Base-by-base conservation (phyloP, 2,797 vertebrate species). In the Dicrostonyx torquatus region DNA sequence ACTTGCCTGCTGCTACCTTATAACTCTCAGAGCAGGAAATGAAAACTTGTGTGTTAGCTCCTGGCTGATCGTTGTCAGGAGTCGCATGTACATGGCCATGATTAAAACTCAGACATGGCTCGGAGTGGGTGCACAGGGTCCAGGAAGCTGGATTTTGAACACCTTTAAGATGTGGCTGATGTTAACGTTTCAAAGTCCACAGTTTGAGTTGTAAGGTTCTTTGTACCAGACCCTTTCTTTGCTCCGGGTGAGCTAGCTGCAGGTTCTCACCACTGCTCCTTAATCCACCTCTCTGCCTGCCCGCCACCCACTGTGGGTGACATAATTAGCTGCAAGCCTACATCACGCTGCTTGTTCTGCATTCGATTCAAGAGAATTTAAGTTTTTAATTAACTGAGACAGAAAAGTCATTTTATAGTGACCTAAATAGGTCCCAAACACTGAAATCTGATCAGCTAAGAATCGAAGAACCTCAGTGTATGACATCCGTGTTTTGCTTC, bases 401-500 rank as follows among this genome's bases (percentile, higher is more conserved):
- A 92, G 40, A 87, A 93, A 93, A 97, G 37, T 84, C 40, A 89
- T 94, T 85, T 94, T 79, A 80, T 76, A 62, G 58, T 94, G 68
- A 90, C 37, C 58, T 58, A 45, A 89, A 91, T 87, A 93, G 66
- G 62, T 91, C 48, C n/a, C 11, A 73, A 93, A 93, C 79, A 77
- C 53, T 68, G 26, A 82, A 53, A 48, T 79, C 40, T 64, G 77
- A 88, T 66, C n/a, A 94, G 72, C 37, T 93, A 50, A 68, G 66
- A 75, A 70, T 77, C 68, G 34, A 91, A 70, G 43, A 73, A 17
- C 15, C 40, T 79, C 29, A 1, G 24, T 43, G 0, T 64, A 10
- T 68, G 14, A 76, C 37, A 53, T 83, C 73, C 4, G 5, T 73
- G 18, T 48, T 14, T 83, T 84, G 64, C 37, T 76, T 76, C 87